Conservation (phyloP, 2,113 vertebrate genomes). For the Pogonocichla stellata region DNA sequence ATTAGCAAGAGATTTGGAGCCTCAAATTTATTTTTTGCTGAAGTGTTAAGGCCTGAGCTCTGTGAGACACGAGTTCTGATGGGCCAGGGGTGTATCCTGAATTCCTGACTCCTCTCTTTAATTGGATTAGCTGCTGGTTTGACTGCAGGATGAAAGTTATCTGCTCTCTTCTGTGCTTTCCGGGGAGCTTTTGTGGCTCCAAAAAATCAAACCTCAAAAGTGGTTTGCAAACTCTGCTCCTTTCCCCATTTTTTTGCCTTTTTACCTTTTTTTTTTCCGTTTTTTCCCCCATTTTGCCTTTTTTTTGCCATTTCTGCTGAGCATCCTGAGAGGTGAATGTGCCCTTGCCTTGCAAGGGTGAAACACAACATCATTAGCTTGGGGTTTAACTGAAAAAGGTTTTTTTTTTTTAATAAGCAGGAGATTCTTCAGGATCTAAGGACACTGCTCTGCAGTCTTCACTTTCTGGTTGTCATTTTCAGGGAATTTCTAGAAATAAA, state of each 20-base stretch:
- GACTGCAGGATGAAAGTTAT: not conserved
- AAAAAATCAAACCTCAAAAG: too few species aligned
- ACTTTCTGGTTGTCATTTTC: not conserved
- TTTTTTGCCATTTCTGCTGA: not conserved
- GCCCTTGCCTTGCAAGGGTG: not conserved
- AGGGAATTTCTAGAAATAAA: not conserved
- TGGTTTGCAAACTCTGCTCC: too few species aligned
- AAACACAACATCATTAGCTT: not conserved
- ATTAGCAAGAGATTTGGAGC: not conserved
- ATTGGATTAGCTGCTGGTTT: conserved; percentile 18
- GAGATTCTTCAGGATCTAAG: not conserved
- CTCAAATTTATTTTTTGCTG: not conserved
- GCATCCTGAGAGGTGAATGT: not conserved
- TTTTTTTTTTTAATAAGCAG: not conserved
- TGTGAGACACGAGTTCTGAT: not conserved
- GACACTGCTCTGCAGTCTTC: not conserved
- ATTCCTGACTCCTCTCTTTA: not conserved
- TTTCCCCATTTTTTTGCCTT: too few species aligned
- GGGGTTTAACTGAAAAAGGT: not conserved
- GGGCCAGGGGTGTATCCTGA: not conserved
- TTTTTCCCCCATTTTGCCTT: too few species aligned
- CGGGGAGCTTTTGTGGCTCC: not conserved
- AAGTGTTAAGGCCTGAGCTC: not conserved
- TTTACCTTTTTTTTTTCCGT: too few species aligned
- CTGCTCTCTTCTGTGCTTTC: not conserved